Evolutionary conservation across 2,113 vertebrate species (phyloP).

Genomic region (Clarias magur): DNA sequence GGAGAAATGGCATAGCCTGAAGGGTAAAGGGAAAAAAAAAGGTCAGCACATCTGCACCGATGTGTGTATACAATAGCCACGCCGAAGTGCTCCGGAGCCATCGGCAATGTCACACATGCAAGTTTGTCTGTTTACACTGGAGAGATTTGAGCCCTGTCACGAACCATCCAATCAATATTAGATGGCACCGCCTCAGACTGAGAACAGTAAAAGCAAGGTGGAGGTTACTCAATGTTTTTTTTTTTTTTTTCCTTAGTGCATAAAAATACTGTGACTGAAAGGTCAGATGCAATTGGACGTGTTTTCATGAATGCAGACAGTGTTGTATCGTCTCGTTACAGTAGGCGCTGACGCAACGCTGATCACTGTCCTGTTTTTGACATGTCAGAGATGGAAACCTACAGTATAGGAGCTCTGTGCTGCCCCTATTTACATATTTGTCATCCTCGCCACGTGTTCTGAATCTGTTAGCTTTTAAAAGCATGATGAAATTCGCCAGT

Average conservation of each 20-base stretch:
- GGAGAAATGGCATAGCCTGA: slow-evolving; percentile 68
- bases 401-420: neutral
- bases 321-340: slow-evolving; percentile 4
- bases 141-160: slow-evolving; percentile 1
- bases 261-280: slow-evolving; percentile 16
- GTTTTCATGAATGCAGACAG: slow-evolving; percentile 1
- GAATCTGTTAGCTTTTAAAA: neutral
- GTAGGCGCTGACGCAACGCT: neutral
- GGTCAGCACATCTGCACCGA: slow-evolving; percentile 57
- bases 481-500: slow-evolving; percentile 3
- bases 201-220: neutral
- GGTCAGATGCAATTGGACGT: neutral
- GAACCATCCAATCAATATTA: slow-evolving; percentile 34
- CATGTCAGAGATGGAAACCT: neutral
- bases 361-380: slow-evolving; percentile 20
- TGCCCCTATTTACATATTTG: neutral
- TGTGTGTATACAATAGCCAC: slow-evolving; percentile 53
- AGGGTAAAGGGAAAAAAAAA: slow-evolving; percentile 68
- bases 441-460: neutral
- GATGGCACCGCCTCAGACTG: neutral
- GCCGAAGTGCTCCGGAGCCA: slow-evolving; percentile 10
- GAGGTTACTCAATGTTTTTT: neutral
- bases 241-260: neutral
- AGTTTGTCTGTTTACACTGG: neutral
- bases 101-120: slow-evolving; percentile 36